Evolutionary conservation across 2,797 vertebrate genomes (phyloP).

Genomic region (Cyprinella venusta): DNA sequence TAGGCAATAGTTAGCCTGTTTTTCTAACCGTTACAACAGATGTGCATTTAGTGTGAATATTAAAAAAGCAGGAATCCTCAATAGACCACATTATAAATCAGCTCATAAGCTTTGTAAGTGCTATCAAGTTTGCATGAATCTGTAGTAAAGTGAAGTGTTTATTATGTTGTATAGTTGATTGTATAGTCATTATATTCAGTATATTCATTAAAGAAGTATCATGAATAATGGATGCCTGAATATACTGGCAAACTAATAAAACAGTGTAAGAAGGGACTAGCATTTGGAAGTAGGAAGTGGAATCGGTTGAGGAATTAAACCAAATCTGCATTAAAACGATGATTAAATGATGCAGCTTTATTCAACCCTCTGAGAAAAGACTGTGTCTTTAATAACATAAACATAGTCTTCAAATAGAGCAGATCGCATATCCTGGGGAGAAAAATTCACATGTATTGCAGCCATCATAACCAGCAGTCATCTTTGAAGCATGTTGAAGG

Average conservation of each 20-base stretch:
- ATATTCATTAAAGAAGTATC: background rate
- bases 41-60: background rate
- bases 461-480: background rate
- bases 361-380: background rate
- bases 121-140: background rate
- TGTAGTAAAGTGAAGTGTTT: background rate
- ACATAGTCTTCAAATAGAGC: background rate
- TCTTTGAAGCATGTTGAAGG: slow-evolving; percentile 32
- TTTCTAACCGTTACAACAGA: background rate
- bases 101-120: background rate
- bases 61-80: background rate
- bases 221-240: background rate
- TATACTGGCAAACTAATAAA: background rate
- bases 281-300: background rate
- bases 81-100: background rate
- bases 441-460: background rate
- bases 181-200: background rate
- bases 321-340: background rate
- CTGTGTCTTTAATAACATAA: background rate
- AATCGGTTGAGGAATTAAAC: background rate
- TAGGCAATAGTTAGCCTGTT: background rate
- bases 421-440: background rate
- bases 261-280: background rate
- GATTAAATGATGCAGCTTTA: background rate
- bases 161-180: background rate